These are phyloP conservation scores for Lamellibrachia satsuma DNA, from an alignment of 2,888 invertebrate species.

Conservation along the genomic window DNA sequence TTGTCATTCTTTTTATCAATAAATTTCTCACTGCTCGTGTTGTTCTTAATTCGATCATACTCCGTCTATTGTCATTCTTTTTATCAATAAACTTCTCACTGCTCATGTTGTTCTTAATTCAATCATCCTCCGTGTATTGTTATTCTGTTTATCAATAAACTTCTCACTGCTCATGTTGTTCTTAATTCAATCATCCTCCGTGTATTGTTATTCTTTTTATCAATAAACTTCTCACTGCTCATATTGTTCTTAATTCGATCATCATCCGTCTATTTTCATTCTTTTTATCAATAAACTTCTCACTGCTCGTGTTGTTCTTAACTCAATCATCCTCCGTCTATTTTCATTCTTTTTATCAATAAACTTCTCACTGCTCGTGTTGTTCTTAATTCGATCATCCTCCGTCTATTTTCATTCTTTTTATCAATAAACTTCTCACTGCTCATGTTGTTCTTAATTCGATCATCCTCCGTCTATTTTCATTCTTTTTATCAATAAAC, in stretches of 20 bases:
- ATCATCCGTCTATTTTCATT: neutral
- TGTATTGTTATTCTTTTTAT: neutral
- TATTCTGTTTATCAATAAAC: neutral
- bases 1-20: neutral
- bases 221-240: neutral
- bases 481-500: neutral
- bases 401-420: neutral
- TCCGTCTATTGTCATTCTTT: neutral
- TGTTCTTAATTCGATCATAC: neutral
- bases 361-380: neutral
- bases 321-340: neutral
- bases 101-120: neutral
- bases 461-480: neutral
- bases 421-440: neutral
- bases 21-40: neutral
- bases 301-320: neutral
- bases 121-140: neutral
- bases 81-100: neutral
- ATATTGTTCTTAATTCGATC: neutral
- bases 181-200: neutral
- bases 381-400: neutral
- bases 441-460: neutral
- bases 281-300: neutral
- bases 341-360: neutral
- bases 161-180: neutral